These are phyloP conservation scores for Rhagologus leucostigma DNA, from an alignment of 2,113 vertebrate genomes.

Conservation along the genomic window DNA sequence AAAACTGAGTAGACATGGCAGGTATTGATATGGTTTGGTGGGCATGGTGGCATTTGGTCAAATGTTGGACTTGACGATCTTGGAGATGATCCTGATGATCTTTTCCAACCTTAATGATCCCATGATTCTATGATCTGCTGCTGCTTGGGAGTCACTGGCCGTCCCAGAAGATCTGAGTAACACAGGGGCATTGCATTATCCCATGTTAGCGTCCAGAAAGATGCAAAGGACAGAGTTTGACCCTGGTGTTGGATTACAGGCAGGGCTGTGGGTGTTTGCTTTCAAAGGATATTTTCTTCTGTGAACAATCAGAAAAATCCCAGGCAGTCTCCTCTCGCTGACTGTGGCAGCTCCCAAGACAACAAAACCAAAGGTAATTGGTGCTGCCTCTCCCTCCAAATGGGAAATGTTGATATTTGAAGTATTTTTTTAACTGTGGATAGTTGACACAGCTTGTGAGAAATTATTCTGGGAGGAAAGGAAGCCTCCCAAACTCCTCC, in stretches of 20 bases:
- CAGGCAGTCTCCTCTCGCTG: background rate
- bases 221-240: background rate
- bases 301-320: background rate
- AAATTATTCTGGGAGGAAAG: conserved; percentile 25
- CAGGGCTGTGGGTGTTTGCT: background rate
- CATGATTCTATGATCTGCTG: background rate
- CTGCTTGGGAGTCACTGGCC: background rate
- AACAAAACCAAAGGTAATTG: conserved; percentile 13
- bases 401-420: conserved; percentile 31
- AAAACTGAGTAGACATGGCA: background rate
- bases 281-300: conserved; percentile 10
- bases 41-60: accelerated
- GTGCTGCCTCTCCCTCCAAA: background rate
- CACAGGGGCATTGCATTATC: background rate
- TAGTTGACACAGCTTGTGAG: conserved; percentile 74
- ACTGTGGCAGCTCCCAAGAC: conserved; percentile 5
- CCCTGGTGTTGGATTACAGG: background rate
- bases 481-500: background rate
- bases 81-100: background rate
- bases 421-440: conserved; percentile 58
- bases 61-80: background rate
- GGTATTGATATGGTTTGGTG: background rate
- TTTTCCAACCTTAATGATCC: background rate
- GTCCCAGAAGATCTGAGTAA: background rate
- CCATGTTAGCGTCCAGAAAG: background rate